These are phyloP conservation scores for Atherix ibis DNA, from an alignment of 2,888 invertebrate species.

Conservation along the genomic window DNA sequence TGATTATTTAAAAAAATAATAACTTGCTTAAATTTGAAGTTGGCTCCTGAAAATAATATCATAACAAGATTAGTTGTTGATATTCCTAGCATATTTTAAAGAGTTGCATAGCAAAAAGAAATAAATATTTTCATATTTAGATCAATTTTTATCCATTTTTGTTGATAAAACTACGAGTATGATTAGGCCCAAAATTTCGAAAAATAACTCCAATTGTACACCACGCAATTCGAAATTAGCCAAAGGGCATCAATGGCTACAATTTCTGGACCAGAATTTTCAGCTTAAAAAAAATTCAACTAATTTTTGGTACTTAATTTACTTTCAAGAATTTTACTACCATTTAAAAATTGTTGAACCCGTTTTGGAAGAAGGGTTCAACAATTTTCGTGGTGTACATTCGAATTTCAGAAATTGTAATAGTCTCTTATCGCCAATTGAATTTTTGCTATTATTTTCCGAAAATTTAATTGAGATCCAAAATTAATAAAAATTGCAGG, in stretches of 20 bases:
- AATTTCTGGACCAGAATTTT: slow-evolving; percentile 9
- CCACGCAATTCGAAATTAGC: slow-evolving; percentile 7
- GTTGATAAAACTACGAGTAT: slow-evolving; percentile 11
- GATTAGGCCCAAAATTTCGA: slow-evolving; percentile 10
- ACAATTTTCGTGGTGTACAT: slow-evolving; percentile 10
- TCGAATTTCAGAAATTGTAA: slow-evolving; percentile 6
- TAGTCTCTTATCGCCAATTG: slow-evolving; percentile 9
- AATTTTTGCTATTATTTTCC: slow-evolving; percentile 10
- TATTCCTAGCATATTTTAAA: too few species aligned
- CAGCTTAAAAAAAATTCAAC: slow-evolving; percentile 5
- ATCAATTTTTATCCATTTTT: too few species aligned
- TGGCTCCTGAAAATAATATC: too few species aligned
- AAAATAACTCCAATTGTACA: slow-evolving; percentile 7
- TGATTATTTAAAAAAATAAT: too few species aligned
- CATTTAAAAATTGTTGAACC: slow-evolving; percentile 8
- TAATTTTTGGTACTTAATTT: too few species aligned
- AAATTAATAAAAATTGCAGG: slow-evolving; percentile 10
- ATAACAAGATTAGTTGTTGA: too few species aligned
- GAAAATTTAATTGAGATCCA: slow-evolving; percentile 8
- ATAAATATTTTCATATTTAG: too few species aligned
- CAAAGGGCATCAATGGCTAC: slow-evolving; percentile 11
- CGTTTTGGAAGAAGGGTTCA: slow-evolving; percentile 10
- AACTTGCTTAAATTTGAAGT: too few species aligned
- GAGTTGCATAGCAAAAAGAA: too few species aligned
- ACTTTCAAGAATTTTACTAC: slow-evolving; percentile 4